Percentiles rank a stretch among this genome's conserved stretches.
Evolutionary conservation across 2,797 vertebrate genomes (phyloP).

Genomic region (Acanthurus lineatus): DNA sequence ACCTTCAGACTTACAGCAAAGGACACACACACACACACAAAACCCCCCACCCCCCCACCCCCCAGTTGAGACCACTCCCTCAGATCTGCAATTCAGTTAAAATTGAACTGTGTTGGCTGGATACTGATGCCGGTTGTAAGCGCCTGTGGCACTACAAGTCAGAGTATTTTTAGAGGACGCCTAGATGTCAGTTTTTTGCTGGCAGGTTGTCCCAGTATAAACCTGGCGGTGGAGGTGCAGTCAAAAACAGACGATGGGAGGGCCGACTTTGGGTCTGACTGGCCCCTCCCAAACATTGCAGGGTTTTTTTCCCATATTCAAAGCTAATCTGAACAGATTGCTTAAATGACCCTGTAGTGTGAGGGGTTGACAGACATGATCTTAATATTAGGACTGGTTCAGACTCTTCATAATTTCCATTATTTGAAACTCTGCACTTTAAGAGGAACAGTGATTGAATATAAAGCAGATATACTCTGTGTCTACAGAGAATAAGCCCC

Average conservation of each 20-base stretch:
- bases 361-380: no score
- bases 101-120: constrained; percentile 38
- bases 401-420: no score
- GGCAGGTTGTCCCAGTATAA: constrained; percentile 43
- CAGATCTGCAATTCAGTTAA: constrained; percentile 49
- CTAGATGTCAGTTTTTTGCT: constrained; percentile 57
- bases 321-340: no score
- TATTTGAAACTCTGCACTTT: no score
- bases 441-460: no score
- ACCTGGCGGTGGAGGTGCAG: constrained; percentile 30
- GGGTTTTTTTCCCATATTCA: no score
- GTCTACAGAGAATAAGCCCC: no score
- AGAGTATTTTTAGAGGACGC: constrained; percentile 59
- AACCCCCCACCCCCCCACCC: constrained; percentile 12
- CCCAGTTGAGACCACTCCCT: constrained; percentile 30
- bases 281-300: no score
- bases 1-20: constrained; percentile 88
- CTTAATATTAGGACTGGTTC: no score
- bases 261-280: no score
- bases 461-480: no score
- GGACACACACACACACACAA: constrained; percentile 75
- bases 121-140: constrained; percentile 48
- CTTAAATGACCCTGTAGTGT: no score
- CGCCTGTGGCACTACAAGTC: constrained; percentile 55
- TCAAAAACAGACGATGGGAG: not conserved